These are phyloP conservation scores for Lithophane socia DNA, from an alignment of 2,888 invertebrate species.

Conservation along the genomic window DNA sequence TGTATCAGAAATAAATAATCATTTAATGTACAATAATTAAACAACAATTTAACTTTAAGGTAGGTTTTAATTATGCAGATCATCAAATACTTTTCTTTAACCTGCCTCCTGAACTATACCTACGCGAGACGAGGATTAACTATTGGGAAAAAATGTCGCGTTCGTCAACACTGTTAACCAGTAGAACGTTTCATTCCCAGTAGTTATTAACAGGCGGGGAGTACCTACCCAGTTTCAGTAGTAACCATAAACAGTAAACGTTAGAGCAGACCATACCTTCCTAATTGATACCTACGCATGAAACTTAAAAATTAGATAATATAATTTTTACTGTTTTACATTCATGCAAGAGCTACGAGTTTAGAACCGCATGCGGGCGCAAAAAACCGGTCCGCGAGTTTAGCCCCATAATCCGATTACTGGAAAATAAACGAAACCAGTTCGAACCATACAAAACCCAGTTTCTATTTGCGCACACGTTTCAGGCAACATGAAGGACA, in stretches of 20 bases:
- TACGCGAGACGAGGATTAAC: too few relatives aligned
- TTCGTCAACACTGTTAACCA: too few relatives aligned
- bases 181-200: too few relatives aligned
- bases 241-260: not conserved
- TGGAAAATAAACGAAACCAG: slow-evolving; percentile 27
- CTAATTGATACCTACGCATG: not conserved
- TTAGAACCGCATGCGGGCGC: slow-evolving; percentile 24
- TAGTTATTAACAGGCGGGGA: too few relatives aligned
- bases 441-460: slow-evolving; percentile 40
- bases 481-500: slow-evolving; percentile 35
- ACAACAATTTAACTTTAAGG: too few relatives aligned
- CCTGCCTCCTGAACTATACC: too few relatives aligned
- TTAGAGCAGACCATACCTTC: not conserved
- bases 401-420: slow-evolving; percentile 43
- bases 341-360: slow-evolving; percentile 2
- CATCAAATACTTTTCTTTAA: too few relatives aligned
- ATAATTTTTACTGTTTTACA: slow-evolving; percentile 15
- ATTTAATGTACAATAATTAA: too few relatives aligned
- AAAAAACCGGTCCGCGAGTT: slow-evolving; percentile 19
- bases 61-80: too few relatives aligned
- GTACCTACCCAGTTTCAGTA: too few relatives aligned
- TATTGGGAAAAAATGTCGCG: too few relatives aligned
- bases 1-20: too few relatives aligned
- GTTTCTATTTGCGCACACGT: slow-evolving; percentile 37
- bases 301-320: not conserved